Percentiles rank a stretch among this genome's conserved stretches.
phyloP scores from a whole-genome alignment of 1,140 invertebrate species.

The Drosophila trapezifrons region DNA sequence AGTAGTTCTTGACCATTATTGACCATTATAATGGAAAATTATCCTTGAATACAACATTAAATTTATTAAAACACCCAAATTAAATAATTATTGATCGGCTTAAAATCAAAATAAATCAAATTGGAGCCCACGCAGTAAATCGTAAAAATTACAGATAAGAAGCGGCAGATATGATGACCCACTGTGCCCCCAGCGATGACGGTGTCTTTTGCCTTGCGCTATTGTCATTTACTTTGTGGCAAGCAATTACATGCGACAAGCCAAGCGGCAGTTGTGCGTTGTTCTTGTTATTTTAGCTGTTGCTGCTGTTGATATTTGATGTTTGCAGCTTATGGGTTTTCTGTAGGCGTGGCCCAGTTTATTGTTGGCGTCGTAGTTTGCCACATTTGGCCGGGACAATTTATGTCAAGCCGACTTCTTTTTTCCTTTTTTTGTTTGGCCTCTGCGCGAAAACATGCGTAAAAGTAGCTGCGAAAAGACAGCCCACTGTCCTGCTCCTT shows the following conservation, averaged over 20 bases:
- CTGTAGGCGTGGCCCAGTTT: slow-evolving; percentile 76
- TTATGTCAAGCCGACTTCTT: slow-evolving; percentile 72
- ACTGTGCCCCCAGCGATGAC: slow-evolving; percentile 53
- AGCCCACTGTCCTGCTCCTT: slow-evolving; percentile 10
- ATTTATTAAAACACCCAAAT: not conserved
- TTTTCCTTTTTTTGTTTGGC: slow-evolving; percentile 23
- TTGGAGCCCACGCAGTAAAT: no score
- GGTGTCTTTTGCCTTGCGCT: slow-evolving; percentile 46
- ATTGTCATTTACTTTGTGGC: slow-evolving; percentile 79
- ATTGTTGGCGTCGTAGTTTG: slow-evolving; percentile 61
- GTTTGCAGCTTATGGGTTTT: slow-evolving; percentile 54
- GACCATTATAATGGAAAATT: not conserved
- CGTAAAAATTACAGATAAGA: not conserved
- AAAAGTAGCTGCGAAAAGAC: slow-evolving; percentile 70
- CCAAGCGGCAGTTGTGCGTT: slow-evolving; percentile 50
- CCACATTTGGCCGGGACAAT: slow-evolving; percentile 76
- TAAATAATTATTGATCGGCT: no score
- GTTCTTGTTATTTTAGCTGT: slow-evolving; percentile 38
- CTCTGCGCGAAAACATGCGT: slow-evolving; percentile 77
- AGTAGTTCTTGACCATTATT: not conserved
- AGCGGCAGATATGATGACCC: slow-evolving; percentile 1
- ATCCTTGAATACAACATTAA: not conserved
- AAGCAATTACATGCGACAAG: slow-evolving; percentile 78
- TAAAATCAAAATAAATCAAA: not conserved
- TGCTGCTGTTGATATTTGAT: slow-evolving; percentile 62